phyloP scores from a whole-genome alignment of 1,140 invertebrate species.

The Parasteatoda tepidariorum region DNA sequence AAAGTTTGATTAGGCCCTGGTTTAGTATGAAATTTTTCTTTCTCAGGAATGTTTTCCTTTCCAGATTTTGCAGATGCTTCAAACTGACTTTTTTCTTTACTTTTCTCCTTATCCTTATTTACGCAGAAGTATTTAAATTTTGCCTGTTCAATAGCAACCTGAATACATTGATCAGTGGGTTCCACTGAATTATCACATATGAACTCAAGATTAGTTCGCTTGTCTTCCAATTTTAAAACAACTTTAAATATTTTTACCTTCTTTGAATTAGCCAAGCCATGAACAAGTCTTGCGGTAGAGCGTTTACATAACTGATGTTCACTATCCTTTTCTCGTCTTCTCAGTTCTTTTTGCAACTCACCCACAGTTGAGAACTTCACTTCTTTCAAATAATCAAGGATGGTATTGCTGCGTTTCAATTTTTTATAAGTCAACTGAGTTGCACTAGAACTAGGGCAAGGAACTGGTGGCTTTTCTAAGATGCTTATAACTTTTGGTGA shows the following conservation, averaged over 20 bases:
- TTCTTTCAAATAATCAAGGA: conserved; percentile 73
- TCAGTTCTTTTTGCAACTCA: conserved; percentile 73
- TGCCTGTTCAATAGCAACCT: conserved; percentile 74
- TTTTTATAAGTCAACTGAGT: conserved; percentile 66
- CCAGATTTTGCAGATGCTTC: neutral
- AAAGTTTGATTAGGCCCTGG: neutral
- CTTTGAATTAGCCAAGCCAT: conserved; percentile 73
- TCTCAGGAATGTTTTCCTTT: neutral
- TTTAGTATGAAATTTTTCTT: neutral
- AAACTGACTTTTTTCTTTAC: neutral
- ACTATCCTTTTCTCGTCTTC: conserved; percentile 71
- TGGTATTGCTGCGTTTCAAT: conserved; percentile 73
- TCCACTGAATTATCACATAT: conserved; percentile 74
- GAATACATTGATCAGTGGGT: conserved; percentile 72
- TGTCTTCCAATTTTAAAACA: conserved; percentile 70
- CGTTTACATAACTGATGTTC: conserved; percentile 75
- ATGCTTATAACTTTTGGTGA: conserved; percentile 19
- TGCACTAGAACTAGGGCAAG: neutral
- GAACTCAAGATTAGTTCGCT: conserved; percentile 71
- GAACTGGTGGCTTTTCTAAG: neutral
- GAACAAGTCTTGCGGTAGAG: conserved; percentile 73
- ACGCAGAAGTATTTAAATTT: conserved; percentile 73
- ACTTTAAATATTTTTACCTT: conserved; percentile 74
- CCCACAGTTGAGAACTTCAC: conserved; percentile 72
- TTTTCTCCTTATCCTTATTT: neutral